Conservation (phyloP, 2,888 invertebrate species). For the Pterostichus madidus region DNA sequence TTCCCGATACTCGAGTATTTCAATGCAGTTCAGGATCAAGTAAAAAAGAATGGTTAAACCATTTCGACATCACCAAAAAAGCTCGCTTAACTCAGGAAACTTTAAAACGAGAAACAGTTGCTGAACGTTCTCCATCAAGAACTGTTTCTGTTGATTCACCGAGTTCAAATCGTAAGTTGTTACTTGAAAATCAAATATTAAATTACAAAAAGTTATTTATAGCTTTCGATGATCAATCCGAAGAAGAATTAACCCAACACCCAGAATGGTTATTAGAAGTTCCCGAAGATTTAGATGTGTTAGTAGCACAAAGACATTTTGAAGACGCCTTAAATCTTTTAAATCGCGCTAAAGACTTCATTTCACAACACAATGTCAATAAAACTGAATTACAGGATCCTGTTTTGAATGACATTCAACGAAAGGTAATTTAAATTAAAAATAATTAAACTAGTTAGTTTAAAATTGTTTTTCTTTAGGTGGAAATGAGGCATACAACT, state of each 20-base stretch:
- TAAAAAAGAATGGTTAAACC: constrained; percentile 93
- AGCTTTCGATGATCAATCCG: constrained; percentile 76
- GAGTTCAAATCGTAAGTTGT: constrained; percentile 75
- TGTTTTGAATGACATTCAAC: constrained; percentile 78
- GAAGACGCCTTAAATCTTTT: constrained; percentile 93
- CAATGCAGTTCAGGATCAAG: constrained; percentile 89
- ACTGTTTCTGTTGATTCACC: constrained; percentile 77
- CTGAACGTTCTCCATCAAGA: constrained; percentile 77
- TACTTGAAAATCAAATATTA: not conserved
- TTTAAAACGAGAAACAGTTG: constrained; percentile 75
- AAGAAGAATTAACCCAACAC: constrained; percentile 73
- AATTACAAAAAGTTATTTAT: constrained; percentile 4
- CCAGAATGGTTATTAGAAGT: constrained; percentile 95
- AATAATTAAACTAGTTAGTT: not conserved
- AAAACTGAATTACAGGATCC: constrained; percentile 76
- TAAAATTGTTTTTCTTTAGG: constrained; percentile 73
- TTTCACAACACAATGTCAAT: constrained; percentile 73
- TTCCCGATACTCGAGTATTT: constrained; percentile 95
- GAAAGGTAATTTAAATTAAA: constrained; percentile 71
- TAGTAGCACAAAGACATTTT: constrained; percentile 96
- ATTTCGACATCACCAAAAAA: constrained; percentile 94
- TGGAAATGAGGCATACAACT: constrained; percentile 86
- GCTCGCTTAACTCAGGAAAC: constrained; percentile 84
- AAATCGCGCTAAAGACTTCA: constrained; percentile 82
- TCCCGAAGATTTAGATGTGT: constrained; percentile 96